Evolutionary conservation across 2,113 vertebrate genomes (phyloP), one percentile per base, ranked within the genome.

Genomic region (Hyperoodon ampullatus): DNA sequence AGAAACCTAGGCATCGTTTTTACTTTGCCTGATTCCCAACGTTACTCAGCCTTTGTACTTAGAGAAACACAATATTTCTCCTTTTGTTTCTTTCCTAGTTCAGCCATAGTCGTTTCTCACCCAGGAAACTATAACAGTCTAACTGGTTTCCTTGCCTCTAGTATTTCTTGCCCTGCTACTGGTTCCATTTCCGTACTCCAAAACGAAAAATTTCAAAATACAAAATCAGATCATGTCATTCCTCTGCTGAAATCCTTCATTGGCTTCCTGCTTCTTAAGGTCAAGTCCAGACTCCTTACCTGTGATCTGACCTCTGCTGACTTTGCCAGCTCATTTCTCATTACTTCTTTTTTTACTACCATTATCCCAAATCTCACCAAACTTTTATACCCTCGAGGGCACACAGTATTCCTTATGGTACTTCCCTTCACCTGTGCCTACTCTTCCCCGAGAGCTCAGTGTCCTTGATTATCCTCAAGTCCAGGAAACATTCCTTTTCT

Each of bases 151-250:
- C 35, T 88, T 81, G 77, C 66, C 71, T 93, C 5, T 44, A n/a
- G 16, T 91, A 87, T 78, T 86, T 50, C 72, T 50, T 72, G 24
- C 66, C 24, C 61, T 63, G 6, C 60, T 78, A 16, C 50, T 30
- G 42, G 23, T 84, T 96, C 47, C 89, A 58, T 86, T 82, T 81
- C 35, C 88, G 14, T 11, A 42, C 42, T 85, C 42, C 15, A 89
- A 82, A 96, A 92, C 28, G 35, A 75, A 88, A 50, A 88, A 83
- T 30, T 28, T 91, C 47, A 66, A 90, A 95, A 82, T 78, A 39
- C 7, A 93, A 82, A 86, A 33, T 58, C 18, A n/a, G 9, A 53
- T 74, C 8, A 14, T 75, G 61, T 28, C 19, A 50, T 6, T 63
- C 16, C 12, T 94, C 13, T 65, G 35, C 35, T n/a, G 71, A 91